Conservation (phyloP, 1,140 invertebrate genomes). For the Pseudomyrmex dendroicus region DNA sequence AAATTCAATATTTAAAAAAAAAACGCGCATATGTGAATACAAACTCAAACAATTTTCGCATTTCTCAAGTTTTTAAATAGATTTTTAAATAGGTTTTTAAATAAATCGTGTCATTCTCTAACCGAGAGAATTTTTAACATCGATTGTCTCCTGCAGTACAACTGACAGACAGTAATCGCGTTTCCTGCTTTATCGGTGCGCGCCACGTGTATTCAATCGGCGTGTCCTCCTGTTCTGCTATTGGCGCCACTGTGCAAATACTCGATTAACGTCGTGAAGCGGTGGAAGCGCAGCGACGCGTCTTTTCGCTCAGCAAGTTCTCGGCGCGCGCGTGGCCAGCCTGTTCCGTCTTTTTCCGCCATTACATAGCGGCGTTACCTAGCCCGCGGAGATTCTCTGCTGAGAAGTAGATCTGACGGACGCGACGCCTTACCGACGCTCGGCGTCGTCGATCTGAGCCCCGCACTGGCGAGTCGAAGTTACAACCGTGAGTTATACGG, state of each 20-base stretch:
- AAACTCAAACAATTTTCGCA: no score
- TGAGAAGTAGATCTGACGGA: constrained; percentile 55
- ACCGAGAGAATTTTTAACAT: neutral
- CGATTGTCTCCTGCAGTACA: no score
- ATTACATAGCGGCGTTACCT: constrained; percentile 77
- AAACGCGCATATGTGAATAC: no score
- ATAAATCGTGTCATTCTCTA: constrained; percentile 19
- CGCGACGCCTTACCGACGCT: constrained; percentile 83
- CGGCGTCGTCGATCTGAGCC: constrained; percentile 76
- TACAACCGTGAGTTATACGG: neutral
- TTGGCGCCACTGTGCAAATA: constrained; percentile 76
- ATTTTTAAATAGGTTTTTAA: no score
- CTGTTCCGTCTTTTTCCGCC: constrained; percentile 75
- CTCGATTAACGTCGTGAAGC: constrained; percentile 26
- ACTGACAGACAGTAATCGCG: neutral
- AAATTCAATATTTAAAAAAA: no score
- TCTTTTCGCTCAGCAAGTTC: constrained; percentile 71
- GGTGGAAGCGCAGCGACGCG: constrained; percentile 14
- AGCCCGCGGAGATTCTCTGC: constrained; percentile 72
- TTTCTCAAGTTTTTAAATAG: constrained; percentile 94
- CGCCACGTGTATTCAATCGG: neutral
- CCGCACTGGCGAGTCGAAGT: constrained; percentile 4
- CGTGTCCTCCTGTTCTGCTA: neutral
- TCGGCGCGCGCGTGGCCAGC: constrained; percentile 56
- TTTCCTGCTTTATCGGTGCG: neutral